phyloP scores from a whole-genome alignment of 2,888 invertebrate genomes.

The Diarsia rubi region DNA sequence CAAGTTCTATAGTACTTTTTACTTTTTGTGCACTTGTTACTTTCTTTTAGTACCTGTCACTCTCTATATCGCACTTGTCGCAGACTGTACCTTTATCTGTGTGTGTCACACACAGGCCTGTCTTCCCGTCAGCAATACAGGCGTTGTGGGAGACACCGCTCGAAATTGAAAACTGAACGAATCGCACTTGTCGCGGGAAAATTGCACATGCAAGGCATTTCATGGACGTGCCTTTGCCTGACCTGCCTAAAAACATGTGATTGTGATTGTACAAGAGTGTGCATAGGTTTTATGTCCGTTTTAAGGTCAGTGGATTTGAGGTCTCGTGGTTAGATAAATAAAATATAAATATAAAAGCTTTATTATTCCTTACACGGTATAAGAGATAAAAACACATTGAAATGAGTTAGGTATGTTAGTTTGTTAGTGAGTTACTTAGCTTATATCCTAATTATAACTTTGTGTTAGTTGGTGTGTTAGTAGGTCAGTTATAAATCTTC shows the following conservation, averaged over 20 bases:
- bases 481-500: no score
- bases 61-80: not conserved
- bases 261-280: conserved; percentile 22
- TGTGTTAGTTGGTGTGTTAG: no score
- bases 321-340: not conserved
- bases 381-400: no score
- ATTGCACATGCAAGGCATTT: conserved; percentile 57
- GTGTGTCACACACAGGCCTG: conserved; percentile 46
- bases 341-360: no score
- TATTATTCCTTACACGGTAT: no score
- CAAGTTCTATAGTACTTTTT: no score
- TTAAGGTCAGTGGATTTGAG: not conserved
- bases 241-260: conserved; percentile 17
- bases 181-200: conserved; percentile 57
- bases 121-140: conserved; percentile 68
- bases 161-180: conserved; percentile 78
- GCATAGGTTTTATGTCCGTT: conserved; percentile 5
- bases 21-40: no score
- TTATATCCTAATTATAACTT: no score
- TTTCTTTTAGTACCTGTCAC: no score
- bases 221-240: conserved; percentile 24
- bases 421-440: no score
- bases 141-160: conserved; percentile 69
- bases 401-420: no score
- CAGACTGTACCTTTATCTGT: conserved; percentile 16